These are phyloP conservation scores for Epinotia demarniana DNA, from an alignment of 2,888 invertebrate species.

Conservation along the genomic window DNA sequence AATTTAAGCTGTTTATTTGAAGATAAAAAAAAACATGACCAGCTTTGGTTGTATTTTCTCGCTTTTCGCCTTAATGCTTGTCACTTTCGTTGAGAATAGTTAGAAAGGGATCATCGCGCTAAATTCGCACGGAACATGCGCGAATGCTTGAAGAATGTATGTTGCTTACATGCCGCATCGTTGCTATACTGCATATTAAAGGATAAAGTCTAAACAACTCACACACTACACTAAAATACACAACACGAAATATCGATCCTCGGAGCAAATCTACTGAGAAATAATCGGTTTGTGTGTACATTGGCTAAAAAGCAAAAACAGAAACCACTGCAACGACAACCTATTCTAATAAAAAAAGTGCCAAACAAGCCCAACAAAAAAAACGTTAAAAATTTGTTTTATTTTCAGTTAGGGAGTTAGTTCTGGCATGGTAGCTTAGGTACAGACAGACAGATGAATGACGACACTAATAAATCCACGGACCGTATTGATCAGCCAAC, in stretches of 20 bases:
- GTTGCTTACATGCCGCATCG: background rate
- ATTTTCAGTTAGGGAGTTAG: conserved; percentile 50
- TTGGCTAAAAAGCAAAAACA: conserved; percentile 27
- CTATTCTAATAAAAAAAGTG: conserved; percentile 16
- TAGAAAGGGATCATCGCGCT: background rate
- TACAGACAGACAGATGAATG: conserved; percentile 60
- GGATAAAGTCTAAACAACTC: background rate
- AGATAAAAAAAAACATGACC: too few relatives aligned
- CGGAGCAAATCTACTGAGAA: conserved; percentile 22
- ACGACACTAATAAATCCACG: conserved; percentile 48
- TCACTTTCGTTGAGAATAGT: background rate
- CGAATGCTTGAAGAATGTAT: background rate
- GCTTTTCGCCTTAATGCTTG: background rate
- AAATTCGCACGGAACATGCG: background rate
- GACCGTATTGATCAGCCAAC: background rate
- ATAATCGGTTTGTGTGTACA: background rate
- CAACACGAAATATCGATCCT: background rate
- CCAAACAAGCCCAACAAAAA: conserved; percentile 32
- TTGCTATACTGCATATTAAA: background rate
- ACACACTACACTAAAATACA: conserved; percentile 23
- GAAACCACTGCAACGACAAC: conserved; percentile 16
- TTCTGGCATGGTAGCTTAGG: conserved; percentile 60
- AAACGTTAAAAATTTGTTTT: conserved; percentile 28
- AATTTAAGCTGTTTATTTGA: too few relatives aligned
- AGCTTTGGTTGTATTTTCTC: background rate